Percentiles rank a stretch among this genome's conserved stretches.
phyloP scores from a whole-genome alignment of 2,888 invertebrate genomes.

The Pogonocherus hispidulus region DNA sequence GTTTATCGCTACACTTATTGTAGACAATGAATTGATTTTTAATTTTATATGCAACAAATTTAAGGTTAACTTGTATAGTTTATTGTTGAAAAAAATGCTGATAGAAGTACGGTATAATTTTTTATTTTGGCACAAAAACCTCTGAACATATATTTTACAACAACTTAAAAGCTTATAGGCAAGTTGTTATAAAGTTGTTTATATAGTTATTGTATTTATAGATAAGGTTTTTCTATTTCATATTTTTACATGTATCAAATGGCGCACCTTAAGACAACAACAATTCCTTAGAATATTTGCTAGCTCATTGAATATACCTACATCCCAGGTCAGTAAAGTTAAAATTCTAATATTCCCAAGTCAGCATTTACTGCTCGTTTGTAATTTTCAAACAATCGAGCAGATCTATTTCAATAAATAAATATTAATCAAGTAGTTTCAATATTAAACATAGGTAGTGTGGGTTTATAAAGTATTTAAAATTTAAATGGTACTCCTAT shows the following conservation, averaged over 20 bases:
- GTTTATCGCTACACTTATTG: no score
- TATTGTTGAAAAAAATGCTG: no score
- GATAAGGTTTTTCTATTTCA: no score
- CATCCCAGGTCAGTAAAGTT: background rate
- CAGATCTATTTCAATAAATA: constrained; percentile 8
- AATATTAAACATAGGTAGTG: constrained; percentile 8
- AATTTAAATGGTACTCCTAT: constrained; percentile 37
- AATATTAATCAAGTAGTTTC: constrained; percentile 21
- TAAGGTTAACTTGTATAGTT: no score
- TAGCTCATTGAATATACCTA: background rate
- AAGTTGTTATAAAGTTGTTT: no score
- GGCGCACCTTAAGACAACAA: background rate
- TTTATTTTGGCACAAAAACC: no score
- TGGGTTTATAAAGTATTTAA: constrained; percentile 31
- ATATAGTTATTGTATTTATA: no score
- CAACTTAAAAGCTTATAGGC: no score
- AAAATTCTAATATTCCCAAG: background rate
- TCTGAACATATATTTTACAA: no score
- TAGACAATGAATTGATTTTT: no score
- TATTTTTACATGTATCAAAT: background rate
- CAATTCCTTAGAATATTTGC: background rate
- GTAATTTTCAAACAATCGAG: constrained; percentile 9
- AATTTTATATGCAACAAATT: no score
- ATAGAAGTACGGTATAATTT: no score
- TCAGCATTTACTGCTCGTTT: background rate